phyloP scores from a whole-genome alignment of 2,113 vertebrate genomes.

The Todiramphus chloris region DNA sequence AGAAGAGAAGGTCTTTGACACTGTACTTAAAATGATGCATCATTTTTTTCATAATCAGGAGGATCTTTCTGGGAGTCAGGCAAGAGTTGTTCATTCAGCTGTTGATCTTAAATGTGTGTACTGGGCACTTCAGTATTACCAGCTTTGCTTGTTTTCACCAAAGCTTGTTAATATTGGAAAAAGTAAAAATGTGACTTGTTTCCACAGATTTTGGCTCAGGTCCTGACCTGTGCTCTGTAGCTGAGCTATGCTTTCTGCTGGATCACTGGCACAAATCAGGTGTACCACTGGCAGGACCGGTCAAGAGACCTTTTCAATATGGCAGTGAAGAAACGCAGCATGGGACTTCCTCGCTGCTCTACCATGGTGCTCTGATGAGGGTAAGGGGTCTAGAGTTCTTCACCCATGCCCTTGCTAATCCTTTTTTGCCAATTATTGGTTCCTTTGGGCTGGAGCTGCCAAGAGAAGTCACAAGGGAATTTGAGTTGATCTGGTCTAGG shows the following conservation, averaged over 20 bases:
- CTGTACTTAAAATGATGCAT: not conserved
- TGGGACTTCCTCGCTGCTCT: accelerated
- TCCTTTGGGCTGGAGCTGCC: not conserved
- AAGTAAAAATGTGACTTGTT: not conserved
- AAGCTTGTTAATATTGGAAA: not conserved
- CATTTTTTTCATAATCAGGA: not conserved
- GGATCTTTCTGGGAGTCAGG: not conserved
- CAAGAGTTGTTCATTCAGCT: not conserved
- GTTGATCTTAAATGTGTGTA: not conserved
- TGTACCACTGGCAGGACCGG: not conserved
- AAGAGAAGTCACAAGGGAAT: not conserved
- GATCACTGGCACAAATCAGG: not conserved
- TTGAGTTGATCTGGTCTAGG: not conserved
- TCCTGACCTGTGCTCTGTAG: not conserved
- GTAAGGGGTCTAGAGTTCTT: not conserved
- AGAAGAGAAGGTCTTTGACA: not conserved
- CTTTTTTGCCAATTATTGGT: not conserved
- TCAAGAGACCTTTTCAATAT: not conserved
- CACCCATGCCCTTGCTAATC: not conserved
- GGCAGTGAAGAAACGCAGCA: not conserved
- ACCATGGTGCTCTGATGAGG: not conserved
- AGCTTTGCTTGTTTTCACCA: not conserved
- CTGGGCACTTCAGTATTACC: not conserved
- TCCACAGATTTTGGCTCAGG: not conserved
- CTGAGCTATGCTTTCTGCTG: not conserved